These are phyloP conservation scores for Aphis craccivora DNA, from an alignment of 1,140 invertebrate species.

Conservation along the genomic window DNA sequence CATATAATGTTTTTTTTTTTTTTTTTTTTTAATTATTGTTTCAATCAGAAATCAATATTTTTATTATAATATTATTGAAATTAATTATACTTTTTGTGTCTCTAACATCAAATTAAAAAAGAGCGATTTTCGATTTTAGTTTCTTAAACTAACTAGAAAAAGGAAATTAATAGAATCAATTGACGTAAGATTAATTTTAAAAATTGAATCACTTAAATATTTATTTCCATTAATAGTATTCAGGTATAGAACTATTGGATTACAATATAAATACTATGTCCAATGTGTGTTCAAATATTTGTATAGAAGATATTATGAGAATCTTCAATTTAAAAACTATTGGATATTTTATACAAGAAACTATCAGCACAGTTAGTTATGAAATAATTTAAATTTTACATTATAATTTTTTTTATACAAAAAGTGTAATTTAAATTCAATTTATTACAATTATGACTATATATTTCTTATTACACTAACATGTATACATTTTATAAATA, in stretches of 20 bases:
- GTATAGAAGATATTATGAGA: too few species aligned
- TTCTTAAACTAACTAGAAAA: background rate
- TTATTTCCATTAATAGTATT: background rate
- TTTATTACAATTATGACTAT: background rate
- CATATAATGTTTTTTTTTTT: too few species aligned
- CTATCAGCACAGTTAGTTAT: background rate
- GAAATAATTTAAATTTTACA: background rate
- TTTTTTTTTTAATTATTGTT: background rate
- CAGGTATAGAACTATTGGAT: background rate
- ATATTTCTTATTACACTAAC: background rate
- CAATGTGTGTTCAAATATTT: too few species aligned
- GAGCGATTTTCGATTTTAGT: background rate
- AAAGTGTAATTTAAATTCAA: background rate
- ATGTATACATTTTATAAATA: background rate
- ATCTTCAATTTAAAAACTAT: too few species aligned
- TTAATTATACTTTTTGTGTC: background rate
- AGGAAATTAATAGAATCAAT: background rate
- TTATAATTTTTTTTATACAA: background rate
- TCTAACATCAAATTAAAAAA: background rate
- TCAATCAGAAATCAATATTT: background rate
- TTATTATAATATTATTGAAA: background rate
- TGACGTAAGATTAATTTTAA: background rate
- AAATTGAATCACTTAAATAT: background rate
- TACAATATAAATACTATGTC: background rate
- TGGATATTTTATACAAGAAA: too few species aligned